Percentiles rank a stretch among this genome's conserved stretches.
Evolutionary conservation across 2,797 vertebrate genomes (phyloP).

Genomic region (Sebastes goodei): DNA sequence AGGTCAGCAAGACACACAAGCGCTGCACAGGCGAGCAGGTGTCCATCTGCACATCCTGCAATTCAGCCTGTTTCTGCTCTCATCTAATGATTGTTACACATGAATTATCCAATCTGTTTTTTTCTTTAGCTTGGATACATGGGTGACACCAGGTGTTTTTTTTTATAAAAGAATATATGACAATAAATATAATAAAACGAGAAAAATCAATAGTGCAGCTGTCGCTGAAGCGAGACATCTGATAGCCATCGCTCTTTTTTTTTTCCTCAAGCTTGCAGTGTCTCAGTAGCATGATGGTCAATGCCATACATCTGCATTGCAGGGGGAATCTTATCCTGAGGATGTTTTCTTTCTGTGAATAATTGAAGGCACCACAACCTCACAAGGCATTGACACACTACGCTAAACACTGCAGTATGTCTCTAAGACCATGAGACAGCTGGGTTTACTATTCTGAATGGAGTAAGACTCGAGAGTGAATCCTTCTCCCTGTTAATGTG

Average conservation of each 20-base stretch:
- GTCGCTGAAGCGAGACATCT: constrained; percentile 27
- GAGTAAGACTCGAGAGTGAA: constrained; percentile 15
- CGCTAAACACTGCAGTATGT: constrained; percentile 49
- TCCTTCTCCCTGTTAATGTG: constrained; percentile 15
- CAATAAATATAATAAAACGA: constrained; percentile 38
- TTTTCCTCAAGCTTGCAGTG: constrained; percentile 12
- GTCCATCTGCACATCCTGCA: constrained; percentile 7
- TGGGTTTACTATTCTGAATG: constrained; percentile 17
- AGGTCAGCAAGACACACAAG: constrained; percentile 39
- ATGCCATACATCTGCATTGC: constrained; percentile 70
- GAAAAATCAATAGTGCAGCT: constrained; percentile 48
- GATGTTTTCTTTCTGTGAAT: constrained; percentile 71
- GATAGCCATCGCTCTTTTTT: constrained; percentile 19
- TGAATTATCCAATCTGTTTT: neutral
- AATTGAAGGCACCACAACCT: constrained; percentile 68
- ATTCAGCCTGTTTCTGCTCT: constrained; percentile 7
- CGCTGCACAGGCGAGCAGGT: constrained; percentile 3
- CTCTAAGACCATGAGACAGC: constrained; percentile 9
- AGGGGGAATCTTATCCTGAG: constrained; percentile 68
- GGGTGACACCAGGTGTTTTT: constrained; percentile 16
- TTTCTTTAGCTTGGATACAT: neutral
- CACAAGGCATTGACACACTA: constrained; percentile 48
- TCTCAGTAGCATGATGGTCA: constrained; percentile 46
- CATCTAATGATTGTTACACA: neutral
- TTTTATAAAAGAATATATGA: constrained; percentile 19